These are phyloP conservation scores for Megaceryle maxima DNA, from an alignment of 2,113 vertebrate genomes.

Conservation along the genomic window DNA sequence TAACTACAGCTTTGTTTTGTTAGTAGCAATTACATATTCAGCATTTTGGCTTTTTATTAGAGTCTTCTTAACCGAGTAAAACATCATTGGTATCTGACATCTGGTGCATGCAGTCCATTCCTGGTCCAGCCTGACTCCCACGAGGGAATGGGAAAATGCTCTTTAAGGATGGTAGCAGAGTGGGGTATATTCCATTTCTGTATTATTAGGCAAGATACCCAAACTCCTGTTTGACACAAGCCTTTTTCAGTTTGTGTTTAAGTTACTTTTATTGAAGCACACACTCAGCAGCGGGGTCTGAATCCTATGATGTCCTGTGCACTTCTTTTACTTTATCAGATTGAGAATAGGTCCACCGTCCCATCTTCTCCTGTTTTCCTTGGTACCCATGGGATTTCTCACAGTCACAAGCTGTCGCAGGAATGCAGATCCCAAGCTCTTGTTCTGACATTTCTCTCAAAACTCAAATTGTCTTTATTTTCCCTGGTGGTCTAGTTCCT, in stretches of 20 bases:
- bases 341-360: neutral
- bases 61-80: neutral
- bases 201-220: neutral
- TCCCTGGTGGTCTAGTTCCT: conserved; percentile 19
- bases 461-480: conserved; percentile 2
- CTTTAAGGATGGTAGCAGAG: neutral
- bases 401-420: neutral
- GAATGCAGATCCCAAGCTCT: neutral
- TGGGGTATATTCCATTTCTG: neutral
- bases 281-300: neutral
- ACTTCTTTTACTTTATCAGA: neutral
- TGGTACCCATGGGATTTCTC: neutral
- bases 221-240: neutral
- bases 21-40: neutral
- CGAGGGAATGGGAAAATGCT: neutral
- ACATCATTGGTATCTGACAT: accelerated
- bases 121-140: neutral
- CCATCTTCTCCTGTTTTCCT: conserved; percentile 15
- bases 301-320: neutral
- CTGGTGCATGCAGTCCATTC: neutral
- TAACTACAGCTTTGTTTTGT: neutral
- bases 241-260: neutral
- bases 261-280: neutral
- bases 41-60: neutral
- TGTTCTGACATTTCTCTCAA: neutral